Base-by-base conservation (phyloP, 2,888 invertebrate genomes). In the Temnothorax ravouxi region DNA sequence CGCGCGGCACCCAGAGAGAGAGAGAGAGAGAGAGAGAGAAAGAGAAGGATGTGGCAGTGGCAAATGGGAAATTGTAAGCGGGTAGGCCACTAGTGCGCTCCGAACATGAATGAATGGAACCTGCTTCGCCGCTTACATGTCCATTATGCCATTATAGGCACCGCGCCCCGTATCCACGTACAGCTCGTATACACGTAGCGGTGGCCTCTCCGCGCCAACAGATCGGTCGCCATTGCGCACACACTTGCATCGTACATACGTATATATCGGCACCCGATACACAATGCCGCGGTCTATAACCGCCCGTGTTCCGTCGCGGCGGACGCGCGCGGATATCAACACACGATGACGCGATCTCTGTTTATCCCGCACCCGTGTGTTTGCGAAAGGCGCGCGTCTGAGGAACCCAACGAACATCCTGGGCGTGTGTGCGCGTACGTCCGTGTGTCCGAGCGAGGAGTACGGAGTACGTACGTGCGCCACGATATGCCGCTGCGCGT, bases 51-150 rank as follows among this genome's bases (percentile, higher is more conserved):
- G 91, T 90, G 91, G 88, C 88, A 91, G 92, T 92, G 92, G 91
- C 92, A 93, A 93, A 93, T 93, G 92, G 93, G 91, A 94, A 93
- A 94, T 93, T 93, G 93, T 93, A 93, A 93, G 92, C 93, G 93
- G 75, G 92, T 92, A 93, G 92, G 91, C 92, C 91, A 93, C 91
- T 92, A 91, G 91, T 91, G 91, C 88, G 88, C 88, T 88, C 91
- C 89, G 92, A 90, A 91, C 93, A 94, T 94, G 94, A 94, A 94
- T 94, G 94, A 94, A 94, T 93, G 94, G 93, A 94, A 94, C 94
- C 94, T 94, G 94, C 94, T 93, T 91, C 90, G 91, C 92, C 92
- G 91, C 93, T 94, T 94, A 93, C 93, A 94, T 94, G 93, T 90
- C 93, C 92, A 93, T 94, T 93, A 93, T 92, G 92, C 93, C 92